These are phyloP conservation scores for Seira sanloemensis DNA, from an alignment of 2,888 invertebrate species.

Conservation along the genomic window DNA sequence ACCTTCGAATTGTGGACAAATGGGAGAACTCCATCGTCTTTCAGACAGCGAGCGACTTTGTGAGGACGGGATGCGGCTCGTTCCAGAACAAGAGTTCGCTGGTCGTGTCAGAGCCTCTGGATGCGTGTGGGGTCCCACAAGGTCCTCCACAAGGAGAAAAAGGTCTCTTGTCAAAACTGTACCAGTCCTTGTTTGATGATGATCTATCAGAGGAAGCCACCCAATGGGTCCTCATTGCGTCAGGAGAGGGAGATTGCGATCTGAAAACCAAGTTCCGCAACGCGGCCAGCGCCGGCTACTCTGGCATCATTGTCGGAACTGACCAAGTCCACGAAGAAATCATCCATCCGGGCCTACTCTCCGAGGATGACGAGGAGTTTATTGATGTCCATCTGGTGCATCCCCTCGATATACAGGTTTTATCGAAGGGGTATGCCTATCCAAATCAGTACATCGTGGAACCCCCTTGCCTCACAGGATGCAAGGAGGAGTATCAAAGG, in stretches of 20 bases:
- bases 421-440: constrained; percentile 15
- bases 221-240: constrained; percentile 16
- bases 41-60: constrained; percentile 42
- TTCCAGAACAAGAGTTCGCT: neutral
- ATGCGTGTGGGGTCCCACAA: constrained; percentile 24
- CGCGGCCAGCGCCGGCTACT: constrained; percentile 40
- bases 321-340: constrained; percentile 30
- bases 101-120: neutral
- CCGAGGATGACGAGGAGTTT: constrained; percentile 42
- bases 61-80: constrained; percentile 32
- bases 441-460: constrained; percentile 11
- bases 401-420: constrained; percentile 29
- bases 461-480: constrained; percentile 4
- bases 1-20: constrained; percentile 19
- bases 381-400: constrained; percentile 39
- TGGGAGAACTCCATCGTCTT: constrained; percentile 1
- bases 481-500: constrained; percentile 32
- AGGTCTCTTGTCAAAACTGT: neutral
- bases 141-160: neutral
- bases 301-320: constrained; percentile 41
- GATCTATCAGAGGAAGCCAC: neutral
- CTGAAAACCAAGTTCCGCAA: constrained; percentile 47
- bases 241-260: constrained; percentile 32
- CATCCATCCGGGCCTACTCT: neutral
- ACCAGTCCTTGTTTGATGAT: neutral